phyloP scores from a whole-genome alignment of 2,888 invertebrate species.

The Podotricha telesiphe region DNA sequence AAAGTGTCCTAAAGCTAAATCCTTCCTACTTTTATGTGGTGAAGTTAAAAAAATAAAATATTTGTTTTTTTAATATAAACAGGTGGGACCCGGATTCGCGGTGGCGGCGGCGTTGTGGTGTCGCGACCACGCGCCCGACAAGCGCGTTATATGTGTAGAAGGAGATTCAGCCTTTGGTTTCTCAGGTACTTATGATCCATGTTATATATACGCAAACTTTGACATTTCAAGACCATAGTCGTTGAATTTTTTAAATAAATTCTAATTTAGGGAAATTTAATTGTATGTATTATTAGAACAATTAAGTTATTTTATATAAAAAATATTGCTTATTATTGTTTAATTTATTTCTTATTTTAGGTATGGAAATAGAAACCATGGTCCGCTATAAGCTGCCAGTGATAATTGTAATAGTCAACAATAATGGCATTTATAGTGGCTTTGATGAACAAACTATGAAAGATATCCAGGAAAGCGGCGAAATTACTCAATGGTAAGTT shows the following conservation, averaged over 20 bases:
- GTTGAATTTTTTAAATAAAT: too few species aligned
- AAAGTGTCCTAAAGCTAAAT: too few species aligned
- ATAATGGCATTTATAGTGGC: constrained; percentile 97
- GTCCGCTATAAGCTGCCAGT: constrained; percentile 96
- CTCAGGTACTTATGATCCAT: constrained; percentile 84
- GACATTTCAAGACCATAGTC: too few species aligned
- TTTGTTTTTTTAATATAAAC: background rate
- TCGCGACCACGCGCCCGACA: constrained; percentile 90
- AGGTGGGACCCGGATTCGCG: constrained; percentile 94
- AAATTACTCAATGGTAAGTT: constrained; percentile 89
- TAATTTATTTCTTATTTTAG: constrained; percentile 63
- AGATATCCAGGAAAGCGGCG: constrained; percentile 87
- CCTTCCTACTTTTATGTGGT: too few species aligned
- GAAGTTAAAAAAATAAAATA: background rate
- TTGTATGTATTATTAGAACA: too few species aligned
- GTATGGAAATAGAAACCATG: constrained; percentile 99
- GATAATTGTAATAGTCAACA: constrained; percentile 95
- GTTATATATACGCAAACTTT: background rate
- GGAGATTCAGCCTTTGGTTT: constrained; percentile 99
- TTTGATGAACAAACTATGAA: constrained; percentile 89
- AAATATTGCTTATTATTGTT: too few species aligned
- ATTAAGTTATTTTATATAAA: too few species aligned
- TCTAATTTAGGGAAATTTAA: too few species aligned
- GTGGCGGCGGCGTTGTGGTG: constrained; percentile 96
- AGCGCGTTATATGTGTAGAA: constrained; percentile 95